Conservation (phyloP, 2,888 invertebrate genomes). For the Tetragnatha montana region DNA sequence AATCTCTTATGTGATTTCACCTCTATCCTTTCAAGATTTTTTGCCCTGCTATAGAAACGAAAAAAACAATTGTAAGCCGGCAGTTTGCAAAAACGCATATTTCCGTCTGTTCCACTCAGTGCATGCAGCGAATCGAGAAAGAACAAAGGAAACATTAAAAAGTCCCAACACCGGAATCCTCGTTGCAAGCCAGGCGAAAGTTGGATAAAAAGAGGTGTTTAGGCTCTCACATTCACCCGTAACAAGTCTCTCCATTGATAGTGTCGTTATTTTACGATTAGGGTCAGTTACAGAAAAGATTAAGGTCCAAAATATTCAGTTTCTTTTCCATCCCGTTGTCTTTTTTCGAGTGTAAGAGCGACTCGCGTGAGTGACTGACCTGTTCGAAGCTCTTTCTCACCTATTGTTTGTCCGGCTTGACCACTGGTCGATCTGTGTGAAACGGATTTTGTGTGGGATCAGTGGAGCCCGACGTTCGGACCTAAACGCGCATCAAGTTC, state of each 20-base stretch:
- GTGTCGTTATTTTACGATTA: conserved; percentile 47
- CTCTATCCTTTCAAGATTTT: neutral
- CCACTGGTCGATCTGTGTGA: conserved; percentile 13
- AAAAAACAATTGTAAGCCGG: neutral
- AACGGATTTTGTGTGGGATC: conserved; percentile 9
- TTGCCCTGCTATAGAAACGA: neutral
- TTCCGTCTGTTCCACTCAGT: conserved; percentile 17
- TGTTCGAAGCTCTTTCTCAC: neutral
- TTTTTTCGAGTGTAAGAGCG: conserved; percentile 4
- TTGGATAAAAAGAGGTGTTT: conserved; percentile 24
- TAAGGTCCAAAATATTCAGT: conserved; percentile 37
- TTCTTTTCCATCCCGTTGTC: conserved; percentile 17
- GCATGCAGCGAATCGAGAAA: conserved; percentile 34
- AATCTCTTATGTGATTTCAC: too few species aligned
- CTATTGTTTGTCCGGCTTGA: conserved; percentile 25
- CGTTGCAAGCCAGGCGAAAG: conserved; percentile 44
- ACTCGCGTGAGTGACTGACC: conserved; percentile 29
- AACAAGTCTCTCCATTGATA: conserved; percentile 43
- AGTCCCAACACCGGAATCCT: neutral
- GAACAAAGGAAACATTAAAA: conserved; percentile 41
- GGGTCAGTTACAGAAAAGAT: conserved; percentile 50
- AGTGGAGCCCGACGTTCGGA: conserved; percentile 15
- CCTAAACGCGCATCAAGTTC: conserved; percentile 20
- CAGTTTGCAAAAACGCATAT: neutral
- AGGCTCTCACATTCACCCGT: conserved; percentile 27